Evolutionary conservation across 2,888 invertebrate species (phyloP), one percentile per base, ranked within the genome.

Genomic region (Iphiclides podalirius): DNA sequence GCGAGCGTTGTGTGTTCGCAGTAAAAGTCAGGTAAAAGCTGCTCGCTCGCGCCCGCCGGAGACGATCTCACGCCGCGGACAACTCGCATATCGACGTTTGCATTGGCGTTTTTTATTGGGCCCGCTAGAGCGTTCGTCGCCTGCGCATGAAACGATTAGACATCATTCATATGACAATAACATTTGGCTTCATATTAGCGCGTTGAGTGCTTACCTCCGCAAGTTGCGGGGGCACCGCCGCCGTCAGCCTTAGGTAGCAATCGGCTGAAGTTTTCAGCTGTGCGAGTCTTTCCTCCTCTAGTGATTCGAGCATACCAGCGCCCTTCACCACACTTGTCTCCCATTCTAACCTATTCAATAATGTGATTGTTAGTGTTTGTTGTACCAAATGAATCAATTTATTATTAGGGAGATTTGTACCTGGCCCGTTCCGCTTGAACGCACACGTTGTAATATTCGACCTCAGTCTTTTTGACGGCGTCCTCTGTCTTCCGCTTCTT

Each of bases 1-100:
- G 95, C 95, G 63, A 97, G 91, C 1, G 96, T 96, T 58, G 95
- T 94, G 81, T 98, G 98, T 75, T 98, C 98, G 64, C 98, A 97
- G 82, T 97, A 98, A 87, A 97, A 97, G 81, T 98, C 97, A 0
- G 98, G 96, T 55, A 98, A 83, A 44, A 97, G 89, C 76, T 98
- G 97, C 70, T 98, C 97, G 59, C 91, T 90, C 38, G 91, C 90
- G 0, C 91, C 91, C 28, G 91, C 90, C 0, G 91, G 91, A 4
- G 92, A 92, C 11, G 93, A 93, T 47, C 93, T 91, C 47, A 93
- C 92, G 52, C 93, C 94, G 37, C 92, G 84, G 57, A 92, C 90
- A 6, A 92, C 91, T 1, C 90, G 80, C 74, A 93, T 86, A 63
- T 92, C 92, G 65, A 93, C 91, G 53, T 93, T 90, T 6, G 94